Conservation (phyloP, 2,113 vertebrate genomes). For the Emydura subglobosa region DNA sequence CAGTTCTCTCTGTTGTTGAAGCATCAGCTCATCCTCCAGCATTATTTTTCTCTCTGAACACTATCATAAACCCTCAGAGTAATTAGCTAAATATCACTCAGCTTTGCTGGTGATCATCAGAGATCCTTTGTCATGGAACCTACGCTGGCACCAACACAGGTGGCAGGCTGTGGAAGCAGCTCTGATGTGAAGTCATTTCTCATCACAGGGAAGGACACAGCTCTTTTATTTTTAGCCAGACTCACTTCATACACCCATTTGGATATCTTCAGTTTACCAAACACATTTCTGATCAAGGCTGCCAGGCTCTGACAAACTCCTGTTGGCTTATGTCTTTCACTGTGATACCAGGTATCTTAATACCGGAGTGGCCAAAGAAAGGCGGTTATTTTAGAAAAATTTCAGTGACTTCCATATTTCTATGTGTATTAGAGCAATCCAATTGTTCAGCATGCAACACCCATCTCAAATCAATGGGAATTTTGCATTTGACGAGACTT, state of each 20-base stretch:
- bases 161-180: background rate
- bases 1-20: background rate
- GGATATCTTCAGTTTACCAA: constrained; percentile 38
- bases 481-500: constrained; percentile 31
- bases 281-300: constrained; percentile 40
- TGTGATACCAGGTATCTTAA: background rate
- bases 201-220: background rate
- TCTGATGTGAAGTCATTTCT: background rate
- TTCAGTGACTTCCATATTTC: background rate
- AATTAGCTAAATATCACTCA: accelerated
- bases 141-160: background rate
- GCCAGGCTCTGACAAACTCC: constrained; percentile 16
- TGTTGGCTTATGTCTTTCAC: constrained; percentile 36
- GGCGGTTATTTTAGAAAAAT: background rate
- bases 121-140: background rate
- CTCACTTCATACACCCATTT: constrained; percentile 27
- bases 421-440: background rate
- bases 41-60: background rate
- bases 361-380: constrained; percentile 1
- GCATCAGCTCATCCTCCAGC: background rate
- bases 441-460: background rate
- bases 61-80: background rate
- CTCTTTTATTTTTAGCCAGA: constrained; percentile 16
- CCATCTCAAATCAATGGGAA: background rate
- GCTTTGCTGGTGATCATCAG: accelerated